phyloP scores from a whole-genome alignment of 2,797 vertebrate genomes.

The Hypotaenidia philippensis region DNA sequence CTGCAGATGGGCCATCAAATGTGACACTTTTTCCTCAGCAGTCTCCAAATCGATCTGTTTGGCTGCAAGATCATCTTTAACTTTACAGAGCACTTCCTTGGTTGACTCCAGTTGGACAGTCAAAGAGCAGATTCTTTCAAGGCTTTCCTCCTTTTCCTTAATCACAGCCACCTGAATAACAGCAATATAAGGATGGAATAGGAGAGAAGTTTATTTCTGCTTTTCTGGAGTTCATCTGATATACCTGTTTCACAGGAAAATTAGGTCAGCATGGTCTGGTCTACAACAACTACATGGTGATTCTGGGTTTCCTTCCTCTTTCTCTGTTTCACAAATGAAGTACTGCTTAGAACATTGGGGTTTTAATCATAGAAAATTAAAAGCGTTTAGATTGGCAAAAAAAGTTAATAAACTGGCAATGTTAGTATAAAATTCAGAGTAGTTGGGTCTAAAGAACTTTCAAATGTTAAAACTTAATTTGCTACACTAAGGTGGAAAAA shows the following conservation, averaged over 20 bases:
- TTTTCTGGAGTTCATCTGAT: neutral
- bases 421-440: neutral
- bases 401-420: fast-evolving
- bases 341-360: neutral
- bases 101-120: conserved; percentile 73
- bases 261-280: neutral
- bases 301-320: neutral
- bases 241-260: neutral
- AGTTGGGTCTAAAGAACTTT: neutral
- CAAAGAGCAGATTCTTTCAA: conserved; percentile 75
- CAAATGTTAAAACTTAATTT: fast-evolving
- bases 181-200: neutral
- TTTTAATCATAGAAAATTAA: neutral
- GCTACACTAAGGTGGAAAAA: neutral
- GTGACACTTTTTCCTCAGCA: conserved; percentile 48
- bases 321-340: neutral
- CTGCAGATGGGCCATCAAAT: conserved; percentile 69
- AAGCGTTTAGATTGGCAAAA: neutral
- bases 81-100: conserved; percentile 74
- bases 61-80: conserved; percentile 67
- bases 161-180: conserved; percentile 74
- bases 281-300: neutral
- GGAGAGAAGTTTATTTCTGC: neutral
- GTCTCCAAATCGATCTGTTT: conserved; percentile 69
- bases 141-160: conserved; percentile 77